Conservation (phyloP, 2,797 vertebrate genomes). For the Acanthurus tractus region DNA sequence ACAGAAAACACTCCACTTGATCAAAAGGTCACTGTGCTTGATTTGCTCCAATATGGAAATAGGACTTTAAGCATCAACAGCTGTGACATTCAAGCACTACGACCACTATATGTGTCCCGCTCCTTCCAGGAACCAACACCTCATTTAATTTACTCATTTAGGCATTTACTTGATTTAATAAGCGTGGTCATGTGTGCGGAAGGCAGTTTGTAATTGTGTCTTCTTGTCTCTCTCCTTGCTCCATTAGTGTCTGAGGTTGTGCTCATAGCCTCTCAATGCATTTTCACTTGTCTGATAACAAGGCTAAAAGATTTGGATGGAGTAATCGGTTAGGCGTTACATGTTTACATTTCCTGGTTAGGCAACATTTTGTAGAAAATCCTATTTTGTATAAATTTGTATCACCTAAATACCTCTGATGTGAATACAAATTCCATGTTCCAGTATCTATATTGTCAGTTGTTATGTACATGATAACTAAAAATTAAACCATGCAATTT, state of each 20-base stretch:
- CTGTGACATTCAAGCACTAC: conserved; percentile 37
- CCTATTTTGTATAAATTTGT: no score
- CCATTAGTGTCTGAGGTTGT: not conserved
- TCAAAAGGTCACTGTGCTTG: conserved; percentile 44
- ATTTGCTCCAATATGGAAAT: conserved; percentile 42
- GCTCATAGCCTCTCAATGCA: not conserved
- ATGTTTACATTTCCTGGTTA: not conserved
- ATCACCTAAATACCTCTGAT: no score
- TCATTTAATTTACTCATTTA: conserved; percentile 54
- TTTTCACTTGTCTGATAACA: not conserved
- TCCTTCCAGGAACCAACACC: conserved; percentile 30
- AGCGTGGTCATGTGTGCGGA: conserved; percentile 36
- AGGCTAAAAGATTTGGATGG: not conserved
- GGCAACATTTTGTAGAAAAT: no score
- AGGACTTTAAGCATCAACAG: conserved; percentile 35
- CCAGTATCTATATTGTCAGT: no score
- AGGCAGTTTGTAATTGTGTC: conserved; percentile 30
- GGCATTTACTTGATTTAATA: conserved; percentile 41
- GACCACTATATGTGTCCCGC: conserved; percentile 16
- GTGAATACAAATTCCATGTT: no score
- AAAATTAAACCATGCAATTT: no score
- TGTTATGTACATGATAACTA: no score
- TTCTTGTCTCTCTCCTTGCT: conserved; percentile 15
- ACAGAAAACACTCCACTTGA: conserved; percentile 27
- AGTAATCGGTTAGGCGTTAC: not conserved